Evolutionary conservation across 30 jellyfish, hydroid and myxozoan species (phyloP).

Genomic region (Euphysa ruthae): DNA sequence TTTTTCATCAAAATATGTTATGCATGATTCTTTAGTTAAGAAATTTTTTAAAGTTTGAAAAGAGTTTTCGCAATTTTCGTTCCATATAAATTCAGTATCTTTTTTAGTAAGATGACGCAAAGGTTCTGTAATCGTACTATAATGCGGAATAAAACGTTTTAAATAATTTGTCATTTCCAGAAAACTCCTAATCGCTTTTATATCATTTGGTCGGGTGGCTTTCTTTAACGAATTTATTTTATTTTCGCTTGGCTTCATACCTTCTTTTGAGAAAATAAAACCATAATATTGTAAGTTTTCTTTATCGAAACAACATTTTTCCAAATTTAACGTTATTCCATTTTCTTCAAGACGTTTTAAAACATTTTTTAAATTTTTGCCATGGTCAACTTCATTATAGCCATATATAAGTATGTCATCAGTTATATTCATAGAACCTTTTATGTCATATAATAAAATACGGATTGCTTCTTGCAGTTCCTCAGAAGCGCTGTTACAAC

Average conservation of each 20-base stretch:
- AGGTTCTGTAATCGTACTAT: too few relatives aligned
- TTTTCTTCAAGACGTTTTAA: slow-evolving; percentile 11
- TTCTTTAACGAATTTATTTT: slow-evolving; percentile 18
- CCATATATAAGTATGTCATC: slow-evolving; percentile 4
- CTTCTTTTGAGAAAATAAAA: slow-evolving; percentile 5
- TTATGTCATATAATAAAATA: too few relatives aligned
- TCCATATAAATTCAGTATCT: slow-evolving; percentile 29
- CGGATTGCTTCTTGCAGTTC: background rate
- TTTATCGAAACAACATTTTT: slow-evolving; percentile 34
- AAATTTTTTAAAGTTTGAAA: background rate
- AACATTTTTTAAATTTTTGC: background rate
- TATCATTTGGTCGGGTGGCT: slow-evolving; percentile 20
- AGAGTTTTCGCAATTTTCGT: slow-evolving; percentile 20
- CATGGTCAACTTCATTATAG: background rate
- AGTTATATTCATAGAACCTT: slow-evolving; percentile 1
- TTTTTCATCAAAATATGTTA: slow-evolving; percentile 32
- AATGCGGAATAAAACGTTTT: slow-evolving; percentile 32
- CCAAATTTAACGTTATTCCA: slow-evolving; percentile 10
- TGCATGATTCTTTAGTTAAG: slow-evolving; percentile 21
- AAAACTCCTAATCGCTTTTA: slow-evolving; percentile 22
- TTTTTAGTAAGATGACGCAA: too few relatives aligned
- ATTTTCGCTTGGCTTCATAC: slow-evolving; percentile 27
- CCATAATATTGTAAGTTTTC: slow-evolving; percentile 26
- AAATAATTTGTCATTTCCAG: slow-evolving; percentile 32
- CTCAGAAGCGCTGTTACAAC: too few relatives aligned